phyloP scores from a whole-genome alignment of 37 sponge, comb jelly and placozoan genomes.

The Ianthella basta region DNA sequence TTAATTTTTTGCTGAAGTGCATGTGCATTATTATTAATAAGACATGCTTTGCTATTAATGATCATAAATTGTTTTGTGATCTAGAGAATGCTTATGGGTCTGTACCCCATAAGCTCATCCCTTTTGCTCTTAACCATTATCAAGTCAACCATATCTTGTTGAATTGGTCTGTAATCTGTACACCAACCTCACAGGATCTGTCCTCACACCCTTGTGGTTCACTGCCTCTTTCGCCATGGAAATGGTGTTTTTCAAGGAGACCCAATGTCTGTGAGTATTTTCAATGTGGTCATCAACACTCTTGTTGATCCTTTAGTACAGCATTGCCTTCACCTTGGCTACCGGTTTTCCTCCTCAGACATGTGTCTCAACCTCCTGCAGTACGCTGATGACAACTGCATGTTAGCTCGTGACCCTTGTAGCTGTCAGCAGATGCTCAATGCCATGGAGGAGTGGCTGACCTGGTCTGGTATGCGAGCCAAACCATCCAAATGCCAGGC shows the following conservation, averaged over 20 bases:
- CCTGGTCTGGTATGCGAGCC: slow-evolving; percentile 35
- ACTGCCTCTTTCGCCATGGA: slow-evolving; percentile 8
- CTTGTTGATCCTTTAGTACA: slow-evolving; percentile 28
- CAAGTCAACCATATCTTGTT: not conserved
- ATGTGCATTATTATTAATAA: no score
- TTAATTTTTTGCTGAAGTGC: no score
- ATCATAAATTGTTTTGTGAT: no score
- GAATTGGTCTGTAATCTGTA: slow-evolving; percentile 14
- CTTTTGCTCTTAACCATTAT: not conserved
- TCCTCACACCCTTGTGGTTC: not conserved
- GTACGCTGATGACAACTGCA: slow-evolving; percentile 44
- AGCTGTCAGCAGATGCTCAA: slow-evolving; percentile 2
- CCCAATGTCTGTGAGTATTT: slow-evolving; percentile 9
- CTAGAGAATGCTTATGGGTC: slow-evolving; percentile 9
- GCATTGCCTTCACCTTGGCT: slow-evolving; percentile 16
- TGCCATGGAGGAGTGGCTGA: slow-evolving; percentile 21
- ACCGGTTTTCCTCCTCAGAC: slow-evolving; percentile 7
- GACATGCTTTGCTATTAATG: no score
- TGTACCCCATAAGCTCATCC: slow-evolving; percentile 14
- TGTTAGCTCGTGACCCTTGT: slow-evolving; percentile 11
- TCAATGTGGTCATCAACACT: slow-evolving; percentile 20
- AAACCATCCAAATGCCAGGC: slow-evolving; percentile 34
- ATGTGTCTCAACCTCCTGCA: slow-evolving; percentile 7
- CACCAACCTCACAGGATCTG: slow-evolving; percentile 7
- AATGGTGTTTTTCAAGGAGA: not conserved